phyloP scores from a whole-genome alignment of 1,140 invertebrate genomes.

The Saccostrea cuccullata region DNA sequence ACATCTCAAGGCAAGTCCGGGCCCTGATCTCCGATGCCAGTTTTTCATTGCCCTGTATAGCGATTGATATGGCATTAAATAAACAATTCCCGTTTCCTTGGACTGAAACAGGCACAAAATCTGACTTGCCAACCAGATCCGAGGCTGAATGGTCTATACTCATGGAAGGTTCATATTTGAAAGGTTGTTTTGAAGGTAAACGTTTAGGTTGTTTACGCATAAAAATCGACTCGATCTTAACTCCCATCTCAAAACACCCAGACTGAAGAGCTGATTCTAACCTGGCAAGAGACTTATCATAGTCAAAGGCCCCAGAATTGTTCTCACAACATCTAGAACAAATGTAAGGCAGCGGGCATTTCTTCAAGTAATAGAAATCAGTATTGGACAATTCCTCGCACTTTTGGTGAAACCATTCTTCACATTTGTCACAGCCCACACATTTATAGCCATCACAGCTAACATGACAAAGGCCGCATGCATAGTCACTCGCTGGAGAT shows the following conservation, averaged over 20 bases:
- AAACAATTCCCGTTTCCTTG: slow-evolving; percentile 20
- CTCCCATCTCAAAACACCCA: background rate
- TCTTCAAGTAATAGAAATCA: background rate
- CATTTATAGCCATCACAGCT: background rate
- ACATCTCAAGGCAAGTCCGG: slow-evolving; percentile 32
- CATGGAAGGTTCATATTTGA: background rate
- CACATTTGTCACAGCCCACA: background rate
- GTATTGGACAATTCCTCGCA: background rate
- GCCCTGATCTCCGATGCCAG: slow-evolving; percentile 28
- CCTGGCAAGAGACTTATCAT: background rate
- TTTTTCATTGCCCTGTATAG: slow-evolving; percentile 10
- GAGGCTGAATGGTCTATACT: background rate
- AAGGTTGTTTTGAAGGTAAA: background rate
- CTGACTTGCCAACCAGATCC: background rate
- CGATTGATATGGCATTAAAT: slow-evolving; percentile 37
- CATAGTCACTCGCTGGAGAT: background rate
- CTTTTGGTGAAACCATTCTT: background rate
- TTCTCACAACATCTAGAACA: slow-evolving; percentile 5
- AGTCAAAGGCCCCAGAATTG: background rate
- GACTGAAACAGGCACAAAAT: slow-evolving; percentile 26
- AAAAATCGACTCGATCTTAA: background rate
- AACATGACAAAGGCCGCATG: background rate
- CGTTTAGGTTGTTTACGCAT: background rate
- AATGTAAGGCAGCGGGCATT: background rate
- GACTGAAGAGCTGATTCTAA: background rate